Base-by-base conservation (phyloP, 1,140 invertebrate genomes). In the Drosophila insularis region DNA sequence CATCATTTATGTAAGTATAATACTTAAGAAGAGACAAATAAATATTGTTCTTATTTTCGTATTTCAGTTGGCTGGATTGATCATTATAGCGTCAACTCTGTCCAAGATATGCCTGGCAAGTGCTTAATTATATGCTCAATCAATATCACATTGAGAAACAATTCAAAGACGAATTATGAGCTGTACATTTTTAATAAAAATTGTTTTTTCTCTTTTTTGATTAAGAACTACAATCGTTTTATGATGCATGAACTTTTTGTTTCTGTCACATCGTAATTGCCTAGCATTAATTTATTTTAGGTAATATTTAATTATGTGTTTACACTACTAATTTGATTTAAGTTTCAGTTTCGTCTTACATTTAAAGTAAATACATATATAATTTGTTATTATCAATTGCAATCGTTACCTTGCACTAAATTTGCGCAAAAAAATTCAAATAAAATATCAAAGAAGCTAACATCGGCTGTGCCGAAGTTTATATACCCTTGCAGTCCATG, bases 241-340 rank as follows among this genome's bases (percentile, higher is more conserved):
- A 21, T 50, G 43, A 50, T 50, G 43, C 43, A 11, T 86, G 37
- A 77, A 64, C 67, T 66, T n/a, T 77, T 67, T 27, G 4, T 27
- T 27, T 78, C 71, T 86, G 75, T 77, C 50, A 71, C 63, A 78
- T 84, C 68, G 64, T 68, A 87, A 82, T 87, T 82, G 67, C 82
- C 82, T 87, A 87, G 71, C 68, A 89, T 80, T 89, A 89, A 50
- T 50, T 50, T 50, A 50, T 17, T 89, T 89, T 64, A 78, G 81
- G 67, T 78, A 78, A 80, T 82, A 82, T 70, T 82, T 82, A 87
- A 82, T 89, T 78, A 79, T 46, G 66, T 80, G 80, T 84, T 72
- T 89, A 89, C 55, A 80, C 84, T 89, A 89, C 85, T 84, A 89
- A 89, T 84, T 89, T 89, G 77, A 71, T 84, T 78, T 68, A 68